These are phyloP conservation scores for Lacerta bilineata DNA, from an alignment of 2,797 vertebrate genomes.

Conservation along the genomic window DNA sequence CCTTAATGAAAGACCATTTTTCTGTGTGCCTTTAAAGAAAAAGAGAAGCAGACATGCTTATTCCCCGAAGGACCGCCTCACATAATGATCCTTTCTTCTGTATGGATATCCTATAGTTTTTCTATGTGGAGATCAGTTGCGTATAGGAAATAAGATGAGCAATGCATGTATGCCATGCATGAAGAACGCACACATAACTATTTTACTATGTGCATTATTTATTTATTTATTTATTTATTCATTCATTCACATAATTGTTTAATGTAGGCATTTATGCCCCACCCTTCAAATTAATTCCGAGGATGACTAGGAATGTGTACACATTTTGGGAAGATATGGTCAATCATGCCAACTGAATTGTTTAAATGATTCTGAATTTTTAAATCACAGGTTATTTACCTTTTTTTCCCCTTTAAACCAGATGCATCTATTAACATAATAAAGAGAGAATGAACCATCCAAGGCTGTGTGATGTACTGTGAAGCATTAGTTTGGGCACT, in stretches of 20 bases:
- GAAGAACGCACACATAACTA: background rate
- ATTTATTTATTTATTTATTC: background rate
- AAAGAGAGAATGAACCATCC: constrained; percentile 81
- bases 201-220: background rate
- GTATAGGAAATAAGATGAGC: background rate
- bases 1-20: background rate
- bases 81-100: background rate
- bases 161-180: background rate
- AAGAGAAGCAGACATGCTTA: background rate
- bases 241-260: background rate
- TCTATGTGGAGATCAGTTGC: background rate
- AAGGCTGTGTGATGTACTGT: constrained; percentile 79
- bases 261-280: constrained; percentile 2
- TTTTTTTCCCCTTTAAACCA: constrained; percentile 58
- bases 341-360: constrained; percentile 78
- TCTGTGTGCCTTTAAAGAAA: background rate
- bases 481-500: constrained; percentile 82
- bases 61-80: background rate
- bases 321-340: constrained; percentile 16
- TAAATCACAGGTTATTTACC: constrained; percentile 43
- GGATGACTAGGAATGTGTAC: background rate
- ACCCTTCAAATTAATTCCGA: constrained; percentile 8
- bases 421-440: constrained; percentile 82
- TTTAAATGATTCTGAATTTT: constrained; percentile 73
- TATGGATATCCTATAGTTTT: background rate